Evolutionary conservation across 2,888 invertebrate species (phyloP).

Genomic region (Synergus gifuensis): DNA sequence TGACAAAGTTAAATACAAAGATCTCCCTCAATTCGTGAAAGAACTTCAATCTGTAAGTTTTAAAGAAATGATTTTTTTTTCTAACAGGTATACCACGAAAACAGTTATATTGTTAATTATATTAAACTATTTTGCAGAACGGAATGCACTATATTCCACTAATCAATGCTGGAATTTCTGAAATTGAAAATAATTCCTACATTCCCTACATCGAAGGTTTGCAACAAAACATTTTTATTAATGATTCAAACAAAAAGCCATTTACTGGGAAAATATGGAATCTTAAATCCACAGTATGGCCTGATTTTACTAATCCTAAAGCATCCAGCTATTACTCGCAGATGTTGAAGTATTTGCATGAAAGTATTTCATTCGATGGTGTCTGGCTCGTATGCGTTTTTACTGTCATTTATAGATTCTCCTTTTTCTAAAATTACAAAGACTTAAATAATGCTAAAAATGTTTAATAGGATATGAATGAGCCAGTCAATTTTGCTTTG

Average conservation of each 20-base stretch:
- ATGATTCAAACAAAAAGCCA: constrained; percentile 79
- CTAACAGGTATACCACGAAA: not conserved
- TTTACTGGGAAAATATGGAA: constrained; percentile 91
- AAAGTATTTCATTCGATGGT: constrained; percentile 85
- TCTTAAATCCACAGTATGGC: constrained; percentile 84
- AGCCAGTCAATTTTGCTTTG: constrained; percentile 88
- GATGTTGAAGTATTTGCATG: constrained; percentile 84
- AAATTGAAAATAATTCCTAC: constrained; percentile 83
- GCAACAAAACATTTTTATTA: constrained; percentile 86
- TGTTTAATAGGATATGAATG: constrained; percentile 88
- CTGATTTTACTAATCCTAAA: constrained; percentile 89
- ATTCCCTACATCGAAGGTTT: constrained; percentile 88
- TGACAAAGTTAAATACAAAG: constrained; percentile 81
- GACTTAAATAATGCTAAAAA: not conserved
- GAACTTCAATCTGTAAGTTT: constrained; percentile 80
- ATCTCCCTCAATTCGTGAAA: constrained; percentile 84
- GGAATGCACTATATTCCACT: constrained; percentile 89
- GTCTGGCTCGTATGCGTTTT: constrained; percentile 87
- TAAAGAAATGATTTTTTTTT: not conserved
- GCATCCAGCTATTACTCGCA: constrained; percentile 86
- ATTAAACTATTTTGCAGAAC: constrained; percentile 60
- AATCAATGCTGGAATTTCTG: constrained; percentile 89
- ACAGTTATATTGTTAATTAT: not conserved
- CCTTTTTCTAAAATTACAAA: not conserved
- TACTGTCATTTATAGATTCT: constrained; percentile 19